A percentile compares a stretch with the other conserved stretches of the same genome.
Evolutionary conservation across 2,113 vertebrate species (phyloP).

Genomic region (Piliocolobus tephrosceles): DNA sequence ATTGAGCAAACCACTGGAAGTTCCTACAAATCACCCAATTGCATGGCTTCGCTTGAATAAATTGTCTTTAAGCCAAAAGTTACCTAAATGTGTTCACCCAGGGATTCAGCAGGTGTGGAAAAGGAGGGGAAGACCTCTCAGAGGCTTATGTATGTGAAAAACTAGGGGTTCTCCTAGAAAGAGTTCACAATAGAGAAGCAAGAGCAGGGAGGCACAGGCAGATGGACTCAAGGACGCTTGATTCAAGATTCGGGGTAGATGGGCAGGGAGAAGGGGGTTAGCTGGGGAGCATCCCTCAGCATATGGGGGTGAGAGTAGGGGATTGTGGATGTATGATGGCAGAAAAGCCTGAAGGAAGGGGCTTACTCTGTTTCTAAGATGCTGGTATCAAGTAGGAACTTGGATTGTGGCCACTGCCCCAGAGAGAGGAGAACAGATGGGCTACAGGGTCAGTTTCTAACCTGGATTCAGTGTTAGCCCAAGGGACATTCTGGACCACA

Average conservation of each 20-base stretch:
- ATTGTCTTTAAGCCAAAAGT: neutral
- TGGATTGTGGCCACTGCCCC: neutral
- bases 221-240: neutral
- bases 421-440: neutral
- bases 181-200: neutral
- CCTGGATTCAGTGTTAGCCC: neutral
- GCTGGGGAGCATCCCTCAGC: neutral
- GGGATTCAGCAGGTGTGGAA: neutral
- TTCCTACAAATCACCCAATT: neutral
- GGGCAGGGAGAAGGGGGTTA: rapidly evolving
- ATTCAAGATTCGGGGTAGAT: neutral
- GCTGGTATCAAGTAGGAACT: neutral
- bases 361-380: neutral
- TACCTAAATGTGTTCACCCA: neutral
- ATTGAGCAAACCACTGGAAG: neutral
- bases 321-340: neutral
- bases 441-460: neutral
- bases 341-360: neutral
- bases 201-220: neutral
- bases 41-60: neutral
- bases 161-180: neutral
- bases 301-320: neutral
- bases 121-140: neutral
- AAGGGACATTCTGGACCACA: neutral
- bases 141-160: neutral